Base-by-base conservation (phyloP, 2,888 invertebrate genomes). In the Macrosoma leucophasiata region DNA sequence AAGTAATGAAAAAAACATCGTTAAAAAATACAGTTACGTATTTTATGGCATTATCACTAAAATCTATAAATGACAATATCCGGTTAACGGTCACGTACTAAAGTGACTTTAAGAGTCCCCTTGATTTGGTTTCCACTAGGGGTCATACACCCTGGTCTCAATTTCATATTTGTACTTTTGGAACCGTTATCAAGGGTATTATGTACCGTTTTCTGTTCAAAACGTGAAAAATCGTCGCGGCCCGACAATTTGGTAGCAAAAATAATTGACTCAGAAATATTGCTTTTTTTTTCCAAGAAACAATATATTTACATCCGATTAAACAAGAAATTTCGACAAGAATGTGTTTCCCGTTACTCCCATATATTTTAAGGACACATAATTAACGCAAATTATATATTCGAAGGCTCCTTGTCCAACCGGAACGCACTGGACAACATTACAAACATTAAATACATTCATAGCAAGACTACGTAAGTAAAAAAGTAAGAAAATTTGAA, bases 91-190 rank as follows among this genome's bases (percentile, higher is more conserved):
- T 87, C 89, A 89, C 89, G 89, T 88, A 87, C 76, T 85, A 71
- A 67, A 69, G 88, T 89, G 88, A 88, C 88, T 87, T 89, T 88
- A 65, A 41, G 30, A 57, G 67, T 84, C 82, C 85, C 86, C 85
- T 89, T 90, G 90, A 90, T 90, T 90, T 91, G 90, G 90, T 90
- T 90, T 91, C 89, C 90, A 90, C 86, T 88, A 87, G 87, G 88
- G 88, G 85, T 87, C 87, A 84, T 85, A 82, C 73, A 86, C 87
- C 87, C 86, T 86, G 82, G 58, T 75, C 60, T 53, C 43, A 57
- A 55, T 52, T 49, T 52, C 44, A 49, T 50, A 50, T 56, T 58
- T 44, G 49, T 56, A 56, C 47, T 47, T 50, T 65, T 62, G 64
- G 55, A 73, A 70, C 65, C 69, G 55, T 55, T 65, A 66, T 72